Evolutionary conservation across 2,797 vertebrate species (phyloP), one percentile per base, ranked within the genome.

Genomic region (Sphaeramia orbicularis): DNA sequence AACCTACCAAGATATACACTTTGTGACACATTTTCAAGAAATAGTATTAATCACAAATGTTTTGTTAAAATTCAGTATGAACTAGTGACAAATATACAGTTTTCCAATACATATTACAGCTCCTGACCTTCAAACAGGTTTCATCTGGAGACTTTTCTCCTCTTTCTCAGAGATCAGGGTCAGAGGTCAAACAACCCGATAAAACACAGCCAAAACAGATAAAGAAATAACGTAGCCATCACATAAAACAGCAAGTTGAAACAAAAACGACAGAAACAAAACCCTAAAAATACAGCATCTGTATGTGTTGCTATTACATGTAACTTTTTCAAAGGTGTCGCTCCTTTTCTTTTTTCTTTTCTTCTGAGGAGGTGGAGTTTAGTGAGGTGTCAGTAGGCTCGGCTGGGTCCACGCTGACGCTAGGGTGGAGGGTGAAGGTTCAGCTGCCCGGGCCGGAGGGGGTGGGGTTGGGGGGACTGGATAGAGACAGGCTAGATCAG

Each of bases 1-100:
- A 95, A 96, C 91, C 95, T 96, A 97, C 93, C 94, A 95, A 96
- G 95, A 94, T 96, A 96, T 96, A 96, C 94, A 95, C 68, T 86
- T 91, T 85, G 78, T 88, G 90, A 90, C 87, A 86, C 79, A 93
- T 95, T 93, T 93, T 94, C 91, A 88, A 92, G 88, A 95, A 93
- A 88, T 84, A 86, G 91, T 89, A 91, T 93, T 90, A 89, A 61
- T 92, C 87, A 91, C 91, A 93, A 91, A 89, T 92, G 87, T 93
- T 77, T 81, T 75, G 81, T 91, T 90, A 91, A 87, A 87, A 89
- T 87, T 91, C 85, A 88, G 86, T 91, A 93, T 94, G 90, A 91
- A 92, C 84, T 91, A 88, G 58, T 76, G 81, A 91, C 89, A 90
- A 90, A 87, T 89, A 81, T 90, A 91, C 86, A 86, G 66, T 64